Evolutionary conservation across 2,113 vertebrate genomes (phyloP).

Genomic region (Catharus fuscescens): DNA sequence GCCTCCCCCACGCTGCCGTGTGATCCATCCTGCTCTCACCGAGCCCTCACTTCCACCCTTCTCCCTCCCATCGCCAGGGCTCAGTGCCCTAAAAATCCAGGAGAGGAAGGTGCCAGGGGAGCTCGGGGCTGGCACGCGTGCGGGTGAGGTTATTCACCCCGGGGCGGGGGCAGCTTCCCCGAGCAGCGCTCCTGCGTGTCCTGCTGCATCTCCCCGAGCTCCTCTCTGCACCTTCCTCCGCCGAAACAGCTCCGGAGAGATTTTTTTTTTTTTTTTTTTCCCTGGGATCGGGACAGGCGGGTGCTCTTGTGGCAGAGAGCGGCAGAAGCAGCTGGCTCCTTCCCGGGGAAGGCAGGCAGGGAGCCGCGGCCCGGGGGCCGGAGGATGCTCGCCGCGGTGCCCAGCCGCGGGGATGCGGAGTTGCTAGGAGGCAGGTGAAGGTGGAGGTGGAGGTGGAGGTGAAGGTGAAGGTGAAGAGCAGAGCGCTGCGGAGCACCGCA

Average conservation of each 20-base stretch:
- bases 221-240: not conserved
- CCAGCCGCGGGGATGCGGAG: conserved; percentile 34
- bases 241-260: not conserved
- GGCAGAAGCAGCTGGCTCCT: not conserved
- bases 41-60: not conserved
- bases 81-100: not conserved
- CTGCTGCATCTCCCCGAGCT: not conserved
- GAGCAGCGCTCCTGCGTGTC: not conserved
- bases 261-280: not conserved
- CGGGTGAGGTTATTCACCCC: not conserved
- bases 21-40: accelerated
- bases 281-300: not conserved
- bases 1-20: accelerated
- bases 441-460: not conserved
- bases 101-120: not conserved
- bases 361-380: not conserved
- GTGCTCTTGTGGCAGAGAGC: not conserved
- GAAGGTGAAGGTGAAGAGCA: conserved; percentile 52
- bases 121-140: not conserved
- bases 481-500: conserved; percentile 16
- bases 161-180: not conserved
- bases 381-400: conserved; percentile 43
- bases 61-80: not conserved
- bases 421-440: conserved; percentile 71
- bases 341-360: not conserved